Conservation (phyloP, 2,888 invertebrate species). For the Luperina testacea region DNA sequence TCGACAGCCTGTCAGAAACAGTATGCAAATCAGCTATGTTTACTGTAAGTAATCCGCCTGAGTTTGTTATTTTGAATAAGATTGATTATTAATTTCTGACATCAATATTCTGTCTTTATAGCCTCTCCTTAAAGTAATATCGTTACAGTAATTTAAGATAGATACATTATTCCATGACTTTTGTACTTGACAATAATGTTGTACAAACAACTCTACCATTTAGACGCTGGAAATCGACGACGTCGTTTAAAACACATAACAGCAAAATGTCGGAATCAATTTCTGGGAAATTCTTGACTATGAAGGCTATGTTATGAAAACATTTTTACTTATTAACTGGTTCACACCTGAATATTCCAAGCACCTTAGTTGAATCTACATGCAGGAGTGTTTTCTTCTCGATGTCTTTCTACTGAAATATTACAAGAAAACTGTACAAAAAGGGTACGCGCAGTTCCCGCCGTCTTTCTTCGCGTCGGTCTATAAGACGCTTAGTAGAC, state of each 20-base stretch:
- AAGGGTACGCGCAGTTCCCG: neutral
- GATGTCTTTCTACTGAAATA: neutral
- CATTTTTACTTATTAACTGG: neutral
- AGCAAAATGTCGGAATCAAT: conserved; percentile 37
- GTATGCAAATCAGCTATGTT: conserved; percentile 54
- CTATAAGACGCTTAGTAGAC: neutral
- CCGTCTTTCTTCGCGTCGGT: neutral
- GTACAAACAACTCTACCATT: conserved; percentile 14
- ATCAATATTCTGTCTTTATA: conserved; percentile 21
- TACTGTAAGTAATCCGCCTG: conserved; percentile 41
- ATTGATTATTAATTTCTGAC: conserved; percentile 52
- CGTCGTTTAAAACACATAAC: conserved; percentile 59
- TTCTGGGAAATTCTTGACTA: conserved; percentile 26
- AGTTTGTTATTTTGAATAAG: conserved; percentile 56
- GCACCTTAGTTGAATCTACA: neutral
- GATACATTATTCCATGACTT: conserved; percentile 52
- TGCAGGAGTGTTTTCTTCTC: neutral
- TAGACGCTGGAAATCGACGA: conserved; percentile 51
- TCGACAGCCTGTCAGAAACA: conserved; percentile 50
- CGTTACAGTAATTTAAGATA: conserved; percentile 43
- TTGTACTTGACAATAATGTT: conserved; percentile 34
- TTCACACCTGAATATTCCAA: neutral
- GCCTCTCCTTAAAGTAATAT: no score
- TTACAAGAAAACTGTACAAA: neutral
- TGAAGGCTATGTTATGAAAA: conserved; percentile 4